Percentiles rank a stretch among this genome's conserved stretches.
Conservation (phyloP, 1,140 invertebrate genomes). For the Drosophila persimilis region DNA sequence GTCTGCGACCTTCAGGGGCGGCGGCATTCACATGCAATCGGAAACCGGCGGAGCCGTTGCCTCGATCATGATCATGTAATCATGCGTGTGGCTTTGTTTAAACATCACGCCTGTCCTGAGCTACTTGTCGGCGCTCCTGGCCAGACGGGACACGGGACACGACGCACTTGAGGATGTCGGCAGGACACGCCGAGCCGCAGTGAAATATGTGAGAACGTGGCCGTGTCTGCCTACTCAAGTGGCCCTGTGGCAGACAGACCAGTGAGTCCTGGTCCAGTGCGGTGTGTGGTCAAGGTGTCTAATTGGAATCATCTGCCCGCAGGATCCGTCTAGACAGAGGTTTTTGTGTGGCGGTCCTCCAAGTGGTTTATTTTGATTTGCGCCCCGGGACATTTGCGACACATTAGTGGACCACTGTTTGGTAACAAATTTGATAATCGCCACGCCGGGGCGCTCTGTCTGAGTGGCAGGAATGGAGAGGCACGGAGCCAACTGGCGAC, state of each 20-base stretch:
- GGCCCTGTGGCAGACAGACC: constrained; percentile 31
- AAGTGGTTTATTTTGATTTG: constrained; percentile 60
- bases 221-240: constrained; percentile 31
- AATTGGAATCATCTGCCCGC: constrained; percentile 50
- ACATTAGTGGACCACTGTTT: constrained; percentile 55
- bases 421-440: constrained; percentile 30
- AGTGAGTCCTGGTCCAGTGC: not conserved
- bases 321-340: constrained; percentile 55
- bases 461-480: constrained; percentile 30
- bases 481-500: not conserved
- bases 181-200: constrained; percentile 11
- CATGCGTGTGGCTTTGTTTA: constrained; percentile 66
- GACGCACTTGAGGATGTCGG: constrained; percentile 60
- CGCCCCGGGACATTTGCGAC: constrained; percentile 48
- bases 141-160: constrained; percentile 32
- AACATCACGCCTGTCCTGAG: constrained; percentile 56
- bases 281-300: constrained; percentile 53
- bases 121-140: constrained; percentile 34
- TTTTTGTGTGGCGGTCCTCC: constrained; percentile 34
- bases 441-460: constrained; percentile 27
- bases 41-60: constrained; percentile 35
- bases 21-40: constrained; percentile 36
- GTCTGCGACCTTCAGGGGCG: not conserved
- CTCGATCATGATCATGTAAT: constrained; percentile 63
- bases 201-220: constrained; percentile 73